These are phyloP conservation scores for Melanaphis sacchari DNA, from an alignment of 1,140 invertebrate genomes.

Conservation along the genomic window DNA sequence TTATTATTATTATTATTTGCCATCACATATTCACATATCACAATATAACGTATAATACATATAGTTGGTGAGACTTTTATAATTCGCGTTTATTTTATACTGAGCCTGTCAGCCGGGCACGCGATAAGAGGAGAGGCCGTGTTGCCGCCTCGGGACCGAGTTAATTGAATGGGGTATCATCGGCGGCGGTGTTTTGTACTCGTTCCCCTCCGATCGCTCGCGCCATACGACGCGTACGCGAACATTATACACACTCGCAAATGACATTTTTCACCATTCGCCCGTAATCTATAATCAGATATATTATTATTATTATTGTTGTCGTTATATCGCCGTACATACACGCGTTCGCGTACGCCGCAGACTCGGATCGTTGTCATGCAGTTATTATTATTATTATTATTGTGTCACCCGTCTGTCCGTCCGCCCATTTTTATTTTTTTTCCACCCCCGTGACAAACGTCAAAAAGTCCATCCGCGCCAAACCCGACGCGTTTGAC, in stretches of 20 bases:
- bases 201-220: neutral
- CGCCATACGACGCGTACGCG: neutral
- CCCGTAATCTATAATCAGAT: slow-evolving; percentile 5
- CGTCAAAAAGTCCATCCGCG: slow-evolving; percentile 14
- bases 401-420: neutral
- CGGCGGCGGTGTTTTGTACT: neutral
- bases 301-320: neutral
- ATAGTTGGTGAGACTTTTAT: neutral
- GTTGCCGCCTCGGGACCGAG: slow-evolving; percentile 6
- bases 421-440: neutral
- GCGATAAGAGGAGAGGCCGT: slow-evolving; percentile 19
- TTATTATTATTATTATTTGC: neutral
- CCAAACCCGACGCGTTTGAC: neutral
- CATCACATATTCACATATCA: neutral
- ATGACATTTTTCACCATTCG: slow-evolving; percentile 17
- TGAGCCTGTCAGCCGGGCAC: neutral
- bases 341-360: neutral
- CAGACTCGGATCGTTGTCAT: neutral
- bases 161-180: slow-evolving; percentile 10
- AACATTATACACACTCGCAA: neutral
- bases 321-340: neutral
- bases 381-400: neutral
- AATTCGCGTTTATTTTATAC: slow-evolving; percentile 23
- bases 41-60: neutral
- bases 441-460: neutral